Base-by-base conservation (phyloP, 2,797 vertebrate species). In the Taenioides sp. region DNA sequence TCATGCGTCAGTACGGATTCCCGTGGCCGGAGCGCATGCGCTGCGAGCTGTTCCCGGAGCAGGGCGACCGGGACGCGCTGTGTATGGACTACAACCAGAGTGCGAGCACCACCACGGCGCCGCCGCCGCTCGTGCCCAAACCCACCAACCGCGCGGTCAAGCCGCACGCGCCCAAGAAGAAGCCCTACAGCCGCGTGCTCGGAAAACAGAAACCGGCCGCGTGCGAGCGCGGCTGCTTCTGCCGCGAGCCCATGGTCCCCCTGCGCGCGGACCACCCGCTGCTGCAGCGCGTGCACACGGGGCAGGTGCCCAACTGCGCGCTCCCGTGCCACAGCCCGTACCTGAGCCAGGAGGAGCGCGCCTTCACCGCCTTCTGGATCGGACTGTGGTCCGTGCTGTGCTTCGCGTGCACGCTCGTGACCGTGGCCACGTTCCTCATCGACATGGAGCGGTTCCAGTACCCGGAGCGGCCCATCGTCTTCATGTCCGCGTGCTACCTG, bases 81-180 rank as follows among this genome's bases (percentile, higher is more conserved):
- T 98, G 97, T 84, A 98, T 98, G 97, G 97, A 97, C 94, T 94
- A 98, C 92, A 97, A 97, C 92, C 92, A 93, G 66, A 97, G 93
- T 9, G 95, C 95, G 74, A 87, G 90, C 72, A 93, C 91, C 54
- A 94, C 95, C 0, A 90, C 89, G 1, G 91, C 95, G 0, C 92
- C 93, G 5, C 92, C 92, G 5, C 92, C 85, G 70, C 57, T 76
- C 70, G 72, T 16, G 40, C n/a, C 82, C 0, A 92, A 90, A 65
- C 93, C 94, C 0, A 95, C 95, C 64, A 90, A 93, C 79, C 93
- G 91, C 0, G 91, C 92, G 0, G 75, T 83, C 47, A 95, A 93
- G 67, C 92, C 92, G 7, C 88, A 90, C 79, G 88, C 77, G 43
- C 84, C 83, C 2, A 81, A 88, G 49, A 93, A 89, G 70, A 92